Base-by-base conservation (phyloP, 2,797 vertebrate genomes). In the Peromyscus aztecus region DNA sequence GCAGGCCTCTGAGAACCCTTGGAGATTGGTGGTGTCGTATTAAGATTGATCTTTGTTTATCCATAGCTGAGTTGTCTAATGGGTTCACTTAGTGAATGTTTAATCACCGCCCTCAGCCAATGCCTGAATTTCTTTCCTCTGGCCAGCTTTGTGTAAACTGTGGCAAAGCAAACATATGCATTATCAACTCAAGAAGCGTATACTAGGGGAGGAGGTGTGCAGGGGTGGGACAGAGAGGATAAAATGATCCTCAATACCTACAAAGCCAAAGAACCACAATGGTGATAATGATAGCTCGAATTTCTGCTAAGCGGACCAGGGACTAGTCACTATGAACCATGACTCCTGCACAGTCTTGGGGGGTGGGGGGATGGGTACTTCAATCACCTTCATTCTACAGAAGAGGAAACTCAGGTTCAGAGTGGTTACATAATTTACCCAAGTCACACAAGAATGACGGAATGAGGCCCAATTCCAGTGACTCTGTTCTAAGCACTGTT, bases 141-240 rank as follows among this genome's bases (percentile, higher is more conserved):
- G 29, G 24, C 81, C 81, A 71, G 71, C 43, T 21, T 59, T 63
- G 4, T 85, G 49, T 75, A 67, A 87, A 82, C 21, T 61, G 89
- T 95, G 77, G 84, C 90, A 91, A 94, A 92, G 16, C 63, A 91
- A 76, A 91, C 71, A 80, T 67, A n/a, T 85, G 52, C 61, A 29
- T 61, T 87, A 61, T 57, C 85, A 94, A 95, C 90, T 78, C 59
- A 59, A 31, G 80, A 65, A 83, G 91, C 49, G 67, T 67, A 89
- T 8, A 7, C 67, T 1, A 3, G 40, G n/a, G n/a, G 65, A n/a
- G 31, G 49, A n/a, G 31, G 10, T 27, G 49, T 55, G 40, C 63
- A 71, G 34, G 46, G 59, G 59, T 65, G 63, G 34, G 61, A 57
- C 23, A 89, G 73, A 78, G 67, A 88, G 63, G 86, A 67, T 73